phyloP scores from a whole-genome alignment of 2,113 vertebrate species.

The Agelaius phoeniceus region DNA sequence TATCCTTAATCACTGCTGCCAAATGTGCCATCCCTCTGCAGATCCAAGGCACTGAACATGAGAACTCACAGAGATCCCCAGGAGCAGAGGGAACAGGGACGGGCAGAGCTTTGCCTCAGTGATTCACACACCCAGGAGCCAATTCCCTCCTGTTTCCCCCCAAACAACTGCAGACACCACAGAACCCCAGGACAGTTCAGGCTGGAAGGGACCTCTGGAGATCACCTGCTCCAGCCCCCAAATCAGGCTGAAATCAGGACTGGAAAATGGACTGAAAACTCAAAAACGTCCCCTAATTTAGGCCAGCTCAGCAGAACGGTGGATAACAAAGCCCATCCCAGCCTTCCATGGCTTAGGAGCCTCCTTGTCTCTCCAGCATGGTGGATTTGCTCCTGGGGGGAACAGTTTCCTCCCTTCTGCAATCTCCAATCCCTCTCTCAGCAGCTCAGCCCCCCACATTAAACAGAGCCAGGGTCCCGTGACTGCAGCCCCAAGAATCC shows the following conservation, averaged over 20 bases:
- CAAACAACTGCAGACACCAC: accelerated
- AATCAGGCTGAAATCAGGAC: background rate
- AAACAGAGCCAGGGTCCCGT: background rate
- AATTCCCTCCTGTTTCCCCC: accelerated
- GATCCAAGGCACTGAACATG: accelerated
- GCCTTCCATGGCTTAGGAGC: accelerated
- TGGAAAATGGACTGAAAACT: background rate
- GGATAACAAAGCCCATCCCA: background rate
- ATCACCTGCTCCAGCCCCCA: background rate
- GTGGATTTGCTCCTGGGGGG: background rate
- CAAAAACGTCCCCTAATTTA: accelerated
- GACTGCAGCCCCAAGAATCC: background rate
- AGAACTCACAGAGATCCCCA: background rate
- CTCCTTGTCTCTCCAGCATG: accelerated
- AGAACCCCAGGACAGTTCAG: accelerated
- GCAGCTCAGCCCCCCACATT: background rate
- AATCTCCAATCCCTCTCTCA: background rate
- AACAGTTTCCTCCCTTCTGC: background rate
- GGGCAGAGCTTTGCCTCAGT: background rate
- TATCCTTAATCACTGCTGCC: accelerated
- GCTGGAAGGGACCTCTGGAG: background rate
- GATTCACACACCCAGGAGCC: accelerated
- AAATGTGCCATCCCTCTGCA: background rate
- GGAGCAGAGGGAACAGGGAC: accelerated
- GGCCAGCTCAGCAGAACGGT: background rate